Conservation (phyloP, 2,113 vertebrate species). For the Azemiops feae region DNA sequence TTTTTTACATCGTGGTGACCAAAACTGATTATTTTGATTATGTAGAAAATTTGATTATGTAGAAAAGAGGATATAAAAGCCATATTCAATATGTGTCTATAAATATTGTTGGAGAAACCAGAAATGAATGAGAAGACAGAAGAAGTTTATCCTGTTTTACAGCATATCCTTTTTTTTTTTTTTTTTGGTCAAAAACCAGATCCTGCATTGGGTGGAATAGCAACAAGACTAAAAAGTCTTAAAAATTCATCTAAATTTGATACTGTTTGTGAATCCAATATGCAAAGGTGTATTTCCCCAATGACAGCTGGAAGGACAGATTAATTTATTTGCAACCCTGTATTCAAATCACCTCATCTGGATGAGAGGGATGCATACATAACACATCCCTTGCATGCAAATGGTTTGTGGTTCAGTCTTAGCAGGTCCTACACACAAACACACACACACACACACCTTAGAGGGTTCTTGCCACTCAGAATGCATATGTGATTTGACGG, state of each 20-base stretch:
- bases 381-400: not conserved
- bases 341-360: not conserved
- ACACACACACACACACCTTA: not conserved
- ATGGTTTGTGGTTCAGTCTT: not conserved
- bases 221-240: not conserved
- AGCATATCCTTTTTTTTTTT: not conserved
- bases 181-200: not conserved
- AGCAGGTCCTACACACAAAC: not conserved
- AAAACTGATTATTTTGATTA: too few relatives aligned
- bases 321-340: not conserved
- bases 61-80: slow-evolving; percentile 1
- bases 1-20: too few relatives aligned
- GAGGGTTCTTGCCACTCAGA: not conserved
- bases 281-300: not conserved
- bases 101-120: not conserved
- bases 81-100: not conserved
- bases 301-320: not conserved
- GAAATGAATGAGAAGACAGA: not conserved
- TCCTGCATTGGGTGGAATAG: not conserved
- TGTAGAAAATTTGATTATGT: slow-evolving; percentile 19
- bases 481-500: not conserved
- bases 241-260: not conserved
- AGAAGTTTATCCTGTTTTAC: not conserved
- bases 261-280: not conserved
- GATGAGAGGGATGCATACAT: not conserved